Percentiles rank a stretch among this genome's conserved stretches.
Conservation (phyloP, 2,113 vertebrate genomes). For the Megaleporinus macrocephalus region DNA sequence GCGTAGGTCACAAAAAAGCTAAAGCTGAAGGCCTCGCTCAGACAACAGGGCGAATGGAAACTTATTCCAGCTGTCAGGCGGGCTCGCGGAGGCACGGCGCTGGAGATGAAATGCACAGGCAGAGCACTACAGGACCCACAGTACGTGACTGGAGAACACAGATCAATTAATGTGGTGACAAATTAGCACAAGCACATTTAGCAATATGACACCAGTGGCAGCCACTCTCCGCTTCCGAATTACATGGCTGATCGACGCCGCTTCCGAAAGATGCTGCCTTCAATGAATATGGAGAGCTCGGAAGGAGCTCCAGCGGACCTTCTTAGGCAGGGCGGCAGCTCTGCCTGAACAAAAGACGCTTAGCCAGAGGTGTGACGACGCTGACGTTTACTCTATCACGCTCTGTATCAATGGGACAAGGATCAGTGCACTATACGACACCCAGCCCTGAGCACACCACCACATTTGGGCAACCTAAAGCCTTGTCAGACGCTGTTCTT, state of each 20-base stretch:
- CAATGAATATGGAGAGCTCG: conserved; percentile 46
- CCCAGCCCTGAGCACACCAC: neutral
- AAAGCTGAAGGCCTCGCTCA: conserved; percentile 26
- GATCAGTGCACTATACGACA: neutral
- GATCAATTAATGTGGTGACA: conserved; percentile 63
- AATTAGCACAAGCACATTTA: conserved; percentile 62
- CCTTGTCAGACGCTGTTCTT: neutral
- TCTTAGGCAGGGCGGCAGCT: neutral
- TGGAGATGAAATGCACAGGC: conserved; percentile 47
- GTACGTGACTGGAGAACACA: conserved; percentile 54
- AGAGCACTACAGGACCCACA: conserved; percentile 46
- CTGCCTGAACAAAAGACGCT: neutral
- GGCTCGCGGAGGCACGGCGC: conserved; percentile 24
- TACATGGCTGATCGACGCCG: conserved; percentile 57
- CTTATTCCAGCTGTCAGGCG: conserved; percentile 48
- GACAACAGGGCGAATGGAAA: conserved; percentile 43
- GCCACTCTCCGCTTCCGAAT: conserved; percentile 47
- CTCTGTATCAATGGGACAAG: neutral
- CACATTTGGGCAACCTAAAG: neutral
- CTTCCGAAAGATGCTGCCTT: conserved; percentile 51
- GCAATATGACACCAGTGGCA: conserved; percentile 56
- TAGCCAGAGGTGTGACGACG: neutral
- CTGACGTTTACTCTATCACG: conserved; percentile 15
- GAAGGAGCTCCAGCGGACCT: conserved; percentile 13
- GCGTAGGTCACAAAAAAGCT: conserved; percentile 29